Evolutionary conservation across 1,140 invertebrate genomes (phyloP).

Genomic region (Maconellicoccus hirsutus): DNA sequence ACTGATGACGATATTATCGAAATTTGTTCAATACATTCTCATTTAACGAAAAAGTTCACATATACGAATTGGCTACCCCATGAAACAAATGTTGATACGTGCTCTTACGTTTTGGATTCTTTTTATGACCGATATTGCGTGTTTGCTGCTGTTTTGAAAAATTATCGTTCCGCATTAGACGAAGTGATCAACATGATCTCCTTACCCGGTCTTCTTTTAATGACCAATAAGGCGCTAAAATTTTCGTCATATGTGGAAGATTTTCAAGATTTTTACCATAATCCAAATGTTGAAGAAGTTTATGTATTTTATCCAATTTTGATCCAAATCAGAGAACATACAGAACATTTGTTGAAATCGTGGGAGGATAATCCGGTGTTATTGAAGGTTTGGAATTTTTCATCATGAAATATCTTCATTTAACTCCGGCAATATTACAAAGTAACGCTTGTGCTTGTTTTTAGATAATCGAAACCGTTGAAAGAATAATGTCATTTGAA

Average conservation of each 20-base stretch:
- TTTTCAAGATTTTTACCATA: conserved; percentile 70
- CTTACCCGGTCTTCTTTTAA: conserved; percentile 40
- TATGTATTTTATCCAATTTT: conserved; percentile 57
- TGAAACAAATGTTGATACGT: neutral
- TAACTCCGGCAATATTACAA: too few relatives aligned
- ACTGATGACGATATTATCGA: conserved; percentile 45
- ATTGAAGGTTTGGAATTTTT: conserved; percentile 46
- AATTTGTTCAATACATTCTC: conserved; percentile 46
- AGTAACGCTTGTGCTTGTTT: too few relatives aligned
- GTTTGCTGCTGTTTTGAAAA: conserved; percentile 39
- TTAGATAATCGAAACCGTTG: conserved; percentile 53
- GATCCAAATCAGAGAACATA: conserved; percentile 44
- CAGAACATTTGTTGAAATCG: conserved; percentile 56
- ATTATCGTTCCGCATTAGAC: conserved; percentile 34
- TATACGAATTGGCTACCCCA: conserved; percentile 44
- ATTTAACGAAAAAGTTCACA: conserved; percentile 44
- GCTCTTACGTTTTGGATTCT: conserved; percentile 4
- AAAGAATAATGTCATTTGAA: conserved; percentile 64
- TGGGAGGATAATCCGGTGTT: conserved; percentile 88
- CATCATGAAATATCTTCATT: neutral
- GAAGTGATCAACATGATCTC: conserved; percentile 40
- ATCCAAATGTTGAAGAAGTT: conserved; percentile 66
- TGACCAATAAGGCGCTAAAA: conserved; percentile 24
- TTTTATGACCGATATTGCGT: conserved; percentile 44
- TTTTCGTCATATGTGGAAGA: neutral